These are phyloP conservation scores for Dasyornis broadbenti DNA, from an alignment of 2,113 vertebrate species.

Conservation along the genomic window DNA sequence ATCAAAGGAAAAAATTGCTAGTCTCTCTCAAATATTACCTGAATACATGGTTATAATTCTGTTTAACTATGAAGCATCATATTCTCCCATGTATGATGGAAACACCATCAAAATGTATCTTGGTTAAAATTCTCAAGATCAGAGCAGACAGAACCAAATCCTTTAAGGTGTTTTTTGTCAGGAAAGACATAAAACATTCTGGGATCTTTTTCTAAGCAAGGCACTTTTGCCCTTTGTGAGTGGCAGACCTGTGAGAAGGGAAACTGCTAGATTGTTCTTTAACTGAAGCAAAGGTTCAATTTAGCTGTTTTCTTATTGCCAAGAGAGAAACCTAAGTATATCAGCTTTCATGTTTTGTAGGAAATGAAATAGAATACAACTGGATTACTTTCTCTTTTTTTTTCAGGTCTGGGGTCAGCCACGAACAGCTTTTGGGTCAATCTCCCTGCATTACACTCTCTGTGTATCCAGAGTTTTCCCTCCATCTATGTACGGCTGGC, in stretches of 20 bases:
- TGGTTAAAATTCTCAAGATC: not conserved
- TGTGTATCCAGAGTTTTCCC: not conserved
- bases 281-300: conserved; percentile 40
- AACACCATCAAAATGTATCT: not conserved
- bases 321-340: conserved; percentile 27
- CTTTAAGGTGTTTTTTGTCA: not conserved
- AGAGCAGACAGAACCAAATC: not conserved
- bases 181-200: not conserved
- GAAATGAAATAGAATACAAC: conserved; percentile 64
- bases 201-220: not conserved
- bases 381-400: conserved; percentile 53
- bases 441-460: not conserved
- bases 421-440: conserved; percentile 28
- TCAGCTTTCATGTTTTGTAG: conserved; percentile 50
- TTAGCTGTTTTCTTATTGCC: conserved; percentile 30
- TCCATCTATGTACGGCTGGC: not conserved
- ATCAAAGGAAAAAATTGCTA: not conserved
- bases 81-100: not conserved
- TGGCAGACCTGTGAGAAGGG: not conserved
- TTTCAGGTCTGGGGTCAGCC: conserved; percentile 42
- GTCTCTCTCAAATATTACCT: not conserved
- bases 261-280: conserved; percentile 14
- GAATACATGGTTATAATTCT: not conserved
- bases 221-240: not conserved
- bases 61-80: not conserved